phyloP scores from a whole-genome alignment of 2,888 invertebrate genomes.

The Hirtodrosophila duncani region DNA sequence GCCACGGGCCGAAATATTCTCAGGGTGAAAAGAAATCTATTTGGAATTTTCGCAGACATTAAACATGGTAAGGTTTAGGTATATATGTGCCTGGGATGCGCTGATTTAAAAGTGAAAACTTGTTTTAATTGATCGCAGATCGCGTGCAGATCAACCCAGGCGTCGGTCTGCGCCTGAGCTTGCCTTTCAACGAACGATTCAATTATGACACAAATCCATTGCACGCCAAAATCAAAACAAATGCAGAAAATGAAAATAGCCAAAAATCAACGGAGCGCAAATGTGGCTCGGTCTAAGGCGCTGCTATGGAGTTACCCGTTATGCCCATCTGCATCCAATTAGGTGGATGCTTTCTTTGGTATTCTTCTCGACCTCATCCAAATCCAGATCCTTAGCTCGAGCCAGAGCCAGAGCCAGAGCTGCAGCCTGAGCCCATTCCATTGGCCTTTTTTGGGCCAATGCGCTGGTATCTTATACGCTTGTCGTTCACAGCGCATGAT shows the following conservation, averaged over 20 bases:
- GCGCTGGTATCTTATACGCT: slow-evolving; percentile 70
- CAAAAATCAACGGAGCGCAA: slow-evolving; percentile 56
- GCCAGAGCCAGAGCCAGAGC: slow-evolving; percentile 15
- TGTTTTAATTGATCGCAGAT: slow-evolving; percentile 58
- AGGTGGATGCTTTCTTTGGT: slow-evolving; percentile 43
- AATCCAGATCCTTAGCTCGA: no score
- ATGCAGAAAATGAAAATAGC: slow-evolving; percentile 31
- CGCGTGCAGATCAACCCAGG: slow-evolving; percentile 44
- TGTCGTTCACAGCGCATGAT: slow-evolving; percentile 74
- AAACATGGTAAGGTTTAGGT: slow-evolving; percentile 18
- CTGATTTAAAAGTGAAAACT: slow-evolving; percentile 61
- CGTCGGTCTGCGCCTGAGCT: slow-evolving; percentile 18
- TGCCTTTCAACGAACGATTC: slow-evolving; percentile 51
- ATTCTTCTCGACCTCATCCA: slow-evolving; percentile 41
- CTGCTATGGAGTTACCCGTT: slow-evolving; percentile 40
- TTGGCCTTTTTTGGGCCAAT: slow-evolving; percentile 71
- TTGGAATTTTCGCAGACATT: slow-evolving; percentile 10
- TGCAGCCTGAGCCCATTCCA: slow-evolving; percentile 44
- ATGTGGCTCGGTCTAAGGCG: slow-evolving; percentile 3
- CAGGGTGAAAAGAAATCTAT: slow-evolving; percentile 10
- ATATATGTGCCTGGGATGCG: background rate
- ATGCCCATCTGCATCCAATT: slow-evolving; percentile 71
- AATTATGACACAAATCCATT: slow-evolving; percentile 70
- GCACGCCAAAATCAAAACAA: slow-evolving; percentile 41
- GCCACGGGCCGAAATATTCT: slow-evolving; percentile 26